Percentiles rank a stretch among this genome's conserved stretches.
Evolutionary conservation across 1,140 invertebrate genomes (phyloP).

Genomic region (Colletes latitarsis): DNA sequence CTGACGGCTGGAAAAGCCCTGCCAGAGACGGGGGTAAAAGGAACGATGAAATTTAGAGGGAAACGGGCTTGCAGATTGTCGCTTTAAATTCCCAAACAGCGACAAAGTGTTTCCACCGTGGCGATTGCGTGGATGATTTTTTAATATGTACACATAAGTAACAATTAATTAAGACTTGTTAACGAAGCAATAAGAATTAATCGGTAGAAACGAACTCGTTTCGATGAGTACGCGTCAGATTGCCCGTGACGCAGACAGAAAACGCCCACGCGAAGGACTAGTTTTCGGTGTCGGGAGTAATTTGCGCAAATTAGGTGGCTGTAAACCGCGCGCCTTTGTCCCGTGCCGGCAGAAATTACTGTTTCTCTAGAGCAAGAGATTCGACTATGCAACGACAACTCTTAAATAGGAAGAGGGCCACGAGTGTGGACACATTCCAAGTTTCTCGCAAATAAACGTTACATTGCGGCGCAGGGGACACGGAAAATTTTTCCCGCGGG

Average conservation of each 20-base stretch:
- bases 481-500: conserved; percentile 20
- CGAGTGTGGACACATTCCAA: conserved; percentile 40
- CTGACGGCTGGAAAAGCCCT: conserved; percentile 11
- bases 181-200: too few species aligned
- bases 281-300: conserved; percentile 3
- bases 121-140: background rate
- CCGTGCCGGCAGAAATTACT: background rate
- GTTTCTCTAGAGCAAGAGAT: background rate
- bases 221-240: background rate
- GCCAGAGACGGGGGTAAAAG: background rate
- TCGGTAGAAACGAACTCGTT: background rate
- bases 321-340: background rate
- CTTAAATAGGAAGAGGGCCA: conserved; percentile 11
- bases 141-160: too few species aligned
- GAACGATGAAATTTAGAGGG: conserved; percentile 5
- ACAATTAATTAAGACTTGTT: too few species aligned
- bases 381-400: background rate
- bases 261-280: background rate
- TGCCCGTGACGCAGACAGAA: background rate
- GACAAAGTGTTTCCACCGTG: background rate
- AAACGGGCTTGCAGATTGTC: background rate
- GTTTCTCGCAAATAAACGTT: conserved; percentile 49
- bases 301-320: conserved; percentile 18
- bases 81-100: background rate
- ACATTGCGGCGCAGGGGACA: background rate